Evolutionary conservation across 2,888 invertebrate genomes (phyloP), one percentile per base, ranked within the genome.

Genomic region (Drosophila subquinaria): DNA sequence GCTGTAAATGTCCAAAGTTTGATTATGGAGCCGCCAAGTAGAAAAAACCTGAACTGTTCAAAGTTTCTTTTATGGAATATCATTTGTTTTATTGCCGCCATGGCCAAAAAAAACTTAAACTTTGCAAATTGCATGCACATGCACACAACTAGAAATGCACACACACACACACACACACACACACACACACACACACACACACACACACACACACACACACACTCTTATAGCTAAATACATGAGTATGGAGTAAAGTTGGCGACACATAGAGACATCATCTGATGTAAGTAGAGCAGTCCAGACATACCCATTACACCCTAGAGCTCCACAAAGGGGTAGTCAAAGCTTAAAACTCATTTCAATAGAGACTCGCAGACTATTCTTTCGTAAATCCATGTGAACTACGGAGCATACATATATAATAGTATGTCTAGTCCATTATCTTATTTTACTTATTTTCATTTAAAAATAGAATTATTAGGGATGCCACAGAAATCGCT

Each of bases 21-120:
- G 86, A 83, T 86, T 82, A 82, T 79, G 73, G 69, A 57, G 74
- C 65, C 76, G 43, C 60, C 56, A 70, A 69, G 55, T 63, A 45
- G 20, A 69, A 72, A 72, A 59, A 80, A 78, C 66, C 79, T 76
- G 74, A 76, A 76, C 77, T 76, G 35, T 66, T 67, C 62, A 85
- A 85, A 87, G 73, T 82, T 86, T 88, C 81, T 74, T 76, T 67
- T 75, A 69, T 76, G 73, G 85, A 85, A 84, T 81, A 76, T 79
- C 82, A 81, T 88, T 88, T 88, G 82, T 88, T 86, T 88, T 86
- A 88, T 88, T 81, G 77, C 75, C 73, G 73, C 67, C 69, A 79
- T 69, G 64, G 71, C 72, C 55, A 64, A 23, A 23, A 23, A 79
- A 79, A 88, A 84, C 23, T 23, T 23, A 2, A 30, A 69, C 74